Conservation (phyloP, 2,797 vertebrate species). For the Spinus pinus region DNA sequence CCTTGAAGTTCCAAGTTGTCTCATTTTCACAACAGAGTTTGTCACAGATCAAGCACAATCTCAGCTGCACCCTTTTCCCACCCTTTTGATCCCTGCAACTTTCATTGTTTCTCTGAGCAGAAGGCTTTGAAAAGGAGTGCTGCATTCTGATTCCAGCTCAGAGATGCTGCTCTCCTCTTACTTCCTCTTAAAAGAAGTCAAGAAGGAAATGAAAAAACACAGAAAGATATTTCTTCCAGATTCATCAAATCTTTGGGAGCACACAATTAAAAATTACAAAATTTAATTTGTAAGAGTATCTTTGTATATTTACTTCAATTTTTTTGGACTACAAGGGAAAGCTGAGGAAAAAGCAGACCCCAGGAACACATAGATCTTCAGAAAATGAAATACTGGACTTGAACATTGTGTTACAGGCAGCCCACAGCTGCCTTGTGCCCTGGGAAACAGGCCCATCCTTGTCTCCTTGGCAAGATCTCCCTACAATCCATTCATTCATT, state of each 20-base stretch:
- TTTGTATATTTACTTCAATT: background rate
- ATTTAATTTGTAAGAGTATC: background rate
- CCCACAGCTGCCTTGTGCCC: background rate
- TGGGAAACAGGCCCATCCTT: background rate
- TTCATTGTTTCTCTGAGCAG: background rate
- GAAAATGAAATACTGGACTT: background rate
- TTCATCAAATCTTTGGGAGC: background rate
- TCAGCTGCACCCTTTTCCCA: background rate
- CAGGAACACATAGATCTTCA: background rate
- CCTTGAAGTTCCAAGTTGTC: background rate
- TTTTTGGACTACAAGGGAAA: background rate
- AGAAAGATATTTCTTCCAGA: background rate
- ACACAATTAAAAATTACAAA: background rate
- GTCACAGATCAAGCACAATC: background rate
- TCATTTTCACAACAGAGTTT: background rate
- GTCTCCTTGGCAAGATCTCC: background rate
- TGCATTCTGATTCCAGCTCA: background rate
- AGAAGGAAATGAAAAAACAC: background rate
- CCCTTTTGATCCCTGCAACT: background rate
- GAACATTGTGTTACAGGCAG: background rate
- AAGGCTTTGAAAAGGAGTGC: background rate
- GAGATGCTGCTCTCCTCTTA: background rate
- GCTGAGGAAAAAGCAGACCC: background rate
- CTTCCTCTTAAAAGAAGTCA: background rate
- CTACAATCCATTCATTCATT: background rate